Evolutionary conservation across 2,888 invertebrate species (phyloP), one percentile per base, ranked within the genome.

Genomic region (Poecilobothrus nobilitatus): DNA sequence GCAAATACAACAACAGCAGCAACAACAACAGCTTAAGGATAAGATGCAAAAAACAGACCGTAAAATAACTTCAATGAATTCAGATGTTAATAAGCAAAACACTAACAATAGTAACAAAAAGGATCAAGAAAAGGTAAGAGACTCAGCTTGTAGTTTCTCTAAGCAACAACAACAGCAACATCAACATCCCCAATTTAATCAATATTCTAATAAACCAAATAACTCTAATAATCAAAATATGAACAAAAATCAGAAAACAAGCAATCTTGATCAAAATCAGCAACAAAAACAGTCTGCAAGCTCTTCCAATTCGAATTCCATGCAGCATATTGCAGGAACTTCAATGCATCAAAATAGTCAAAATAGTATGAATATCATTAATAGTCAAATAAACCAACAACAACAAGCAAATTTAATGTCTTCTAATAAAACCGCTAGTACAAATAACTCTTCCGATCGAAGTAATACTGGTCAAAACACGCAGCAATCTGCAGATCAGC

Each of bases 41-140:
- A 72, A 72, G 69, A 21, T 67, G 8, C 71, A 71, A 65, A 68
- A 70, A 12, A 69, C 66, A 22, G 71, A 71, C 61, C 69, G 71
- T 1, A 70, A 70, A 65, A 69, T 63, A 15, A 70, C 53, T 61
- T 21, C 15, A 12, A 53, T 53, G 53, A 53, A 9, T 53, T 53
- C 53, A 1, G 53, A 53, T 53, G 53, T 53, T 4, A 53, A 12
- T 53, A 53, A 53, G 15, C 18, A 12, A 12, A 53, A 53, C 6
- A 53, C 9, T 6, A 53, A 53, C 18, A 53, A 53, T 18, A 67
- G 76, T 37, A 80, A 80, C 70, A 81, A 81, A 65, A 80, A 81
- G 5, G 76, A 78, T 8, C 74, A 74, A 68, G 10, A 69, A 2
- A 76, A 75, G 67, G 74, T 72, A 37, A 67, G 67, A 21, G 20